Conservation (phyloP, 2,888 invertebrate species). For the Synanthedon vespiformis region DNA sequence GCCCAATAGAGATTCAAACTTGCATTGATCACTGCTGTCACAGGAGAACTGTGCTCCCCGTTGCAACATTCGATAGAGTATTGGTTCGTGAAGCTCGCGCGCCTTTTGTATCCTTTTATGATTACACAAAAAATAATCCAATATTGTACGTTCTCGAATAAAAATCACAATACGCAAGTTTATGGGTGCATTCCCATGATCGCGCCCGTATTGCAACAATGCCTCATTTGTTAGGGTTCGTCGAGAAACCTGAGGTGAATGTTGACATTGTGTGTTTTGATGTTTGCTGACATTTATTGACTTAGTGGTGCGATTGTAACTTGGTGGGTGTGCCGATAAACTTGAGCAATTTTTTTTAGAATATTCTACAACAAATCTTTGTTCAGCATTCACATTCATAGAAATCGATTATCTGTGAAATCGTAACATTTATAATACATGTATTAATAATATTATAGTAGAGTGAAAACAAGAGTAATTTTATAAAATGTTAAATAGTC, state of each 20-base stretch:
- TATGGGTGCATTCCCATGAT: conserved; percentile 49
- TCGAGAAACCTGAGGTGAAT: conserved; percentile 34
- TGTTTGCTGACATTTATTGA: conserved; percentile 11
- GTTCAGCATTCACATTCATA: too few species aligned
- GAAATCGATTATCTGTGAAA: too few species aligned
- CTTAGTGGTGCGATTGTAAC: neutral
- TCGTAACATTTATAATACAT: too few species aligned
- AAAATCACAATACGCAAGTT: conserved; percentile 53
- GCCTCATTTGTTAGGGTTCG: conserved; percentile 59
- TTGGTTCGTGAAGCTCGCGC: conserved; percentile 14
- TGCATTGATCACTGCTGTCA: neutral
- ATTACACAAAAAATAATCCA: conserved; percentile 17
- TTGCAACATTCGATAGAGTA: conserved; percentile 21
- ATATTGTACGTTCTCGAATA: conserved; percentile 33
- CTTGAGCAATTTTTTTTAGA: neutral
- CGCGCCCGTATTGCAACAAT: conserved; percentile 43
- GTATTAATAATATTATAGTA: too few species aligned
- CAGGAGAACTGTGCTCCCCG: conserved; percentile 8
- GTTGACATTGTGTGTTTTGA: conserved; percentile 14
- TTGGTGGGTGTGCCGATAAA: neutral
- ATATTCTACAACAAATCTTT: too few species aligned
- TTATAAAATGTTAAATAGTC: too few species aligned
- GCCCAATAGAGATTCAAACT: too few species aligned
- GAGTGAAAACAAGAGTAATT: too few species aligned
- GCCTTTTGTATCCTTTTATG: conserved; percentile 34